These are phyloP conservation scores for Cheilosia grossa DNA, from an alignment of 2,888 invertebrate genomes.

Conservation along the genomic window DNA sequence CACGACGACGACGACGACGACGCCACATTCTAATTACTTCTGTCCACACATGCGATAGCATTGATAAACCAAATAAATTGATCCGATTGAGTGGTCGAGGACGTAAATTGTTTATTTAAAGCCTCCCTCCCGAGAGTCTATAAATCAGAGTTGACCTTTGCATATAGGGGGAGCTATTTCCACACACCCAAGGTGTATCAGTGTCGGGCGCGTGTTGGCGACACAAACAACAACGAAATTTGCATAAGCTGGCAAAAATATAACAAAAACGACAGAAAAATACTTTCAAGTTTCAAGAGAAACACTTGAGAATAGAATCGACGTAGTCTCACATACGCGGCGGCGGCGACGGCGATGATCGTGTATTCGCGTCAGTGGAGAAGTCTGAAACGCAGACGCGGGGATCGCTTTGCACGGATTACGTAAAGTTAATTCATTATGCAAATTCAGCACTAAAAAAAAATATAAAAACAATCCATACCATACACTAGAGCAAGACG, in stretches of 20 bases:
- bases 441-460: slow-evolving; percentile 52
- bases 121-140: not conserved
- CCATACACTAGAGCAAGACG: not conserved
- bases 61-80: slow-evolving; percentile 55
- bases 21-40: slow-evolving; percentile 62
- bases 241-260: slow-evolving; percentile 53
- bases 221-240: slow-evolving; percentile 39
- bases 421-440: slow-evolving; percentile 69
- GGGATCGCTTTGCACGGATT: slow-evolving; percentile 57
- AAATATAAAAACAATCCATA: slow-evolving; percentile 5
- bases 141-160: slow-evolving; percentile 64
- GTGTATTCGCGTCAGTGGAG: slow-evolving; percentile 40
- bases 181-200: slow-evolving; percentile 37
- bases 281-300: slow-evolving; percentile 39
- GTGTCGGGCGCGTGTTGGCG: slow-evolving; percentile 40
- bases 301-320: slow-evolving; percentile 66
- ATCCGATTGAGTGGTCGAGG: slow-evolving; percentile 46
- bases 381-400: slow-evolving; percentile 57
- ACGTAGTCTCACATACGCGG: slow-evolving; percentile 21
- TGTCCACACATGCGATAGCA: slow-evolving; percentile 41
- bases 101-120: not conserved
- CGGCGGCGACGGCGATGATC: slow-evolving; percentile 39
- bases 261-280: slow-evolving; percentile 4
- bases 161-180: slow-evolving; percentile 30
- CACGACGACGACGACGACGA: slow-evolving; percentile 23